These are phyloP conservation scores for Pipistrellus pipistrellus DNA, from an alignment of 2,797 vertebrate genomes.

Conservation along the genomic window DNA sequence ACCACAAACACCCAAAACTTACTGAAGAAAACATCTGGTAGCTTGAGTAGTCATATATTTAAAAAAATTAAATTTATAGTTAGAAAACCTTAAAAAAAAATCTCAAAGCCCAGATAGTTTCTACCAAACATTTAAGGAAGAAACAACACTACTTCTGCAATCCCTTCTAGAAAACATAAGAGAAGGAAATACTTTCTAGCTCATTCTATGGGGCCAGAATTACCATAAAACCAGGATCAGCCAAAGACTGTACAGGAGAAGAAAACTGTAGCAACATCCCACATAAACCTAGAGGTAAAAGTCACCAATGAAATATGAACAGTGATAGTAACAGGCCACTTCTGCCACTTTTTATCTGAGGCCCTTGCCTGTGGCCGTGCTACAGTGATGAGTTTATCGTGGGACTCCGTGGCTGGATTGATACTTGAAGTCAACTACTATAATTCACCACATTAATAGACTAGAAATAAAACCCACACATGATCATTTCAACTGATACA, in stretches of 20 bases:
- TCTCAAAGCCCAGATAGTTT: neutral
- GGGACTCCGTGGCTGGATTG: neutral
- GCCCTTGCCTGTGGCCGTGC: neutral
- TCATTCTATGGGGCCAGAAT: neutral
- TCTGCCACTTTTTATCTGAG: neutral
- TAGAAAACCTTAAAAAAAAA: constrained; percentile 5
- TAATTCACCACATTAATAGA: neutral
- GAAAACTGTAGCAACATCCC: neutral
- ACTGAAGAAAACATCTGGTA: neutral
- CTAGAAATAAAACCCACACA: neutral
- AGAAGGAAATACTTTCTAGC: neutral
- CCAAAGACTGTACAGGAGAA: neutral
- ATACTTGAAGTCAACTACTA: neutral
- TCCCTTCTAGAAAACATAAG: neutral
- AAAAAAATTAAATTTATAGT: neutral
- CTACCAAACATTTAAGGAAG: neutral
- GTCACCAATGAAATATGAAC: neutral
- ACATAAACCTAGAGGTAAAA: constrained; percentile 4
- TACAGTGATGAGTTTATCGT: neutral
- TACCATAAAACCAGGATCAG: neutral
- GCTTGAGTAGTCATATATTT: neutral
- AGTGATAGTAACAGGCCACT: neutral
- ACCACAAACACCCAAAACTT: neutral
- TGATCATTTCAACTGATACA: neutral
- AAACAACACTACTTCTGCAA: neutral